phyloP scores from a whole-genome alignment of 2,888 invertebrate genomes.

The Sylvicola cinctus region DNA sequence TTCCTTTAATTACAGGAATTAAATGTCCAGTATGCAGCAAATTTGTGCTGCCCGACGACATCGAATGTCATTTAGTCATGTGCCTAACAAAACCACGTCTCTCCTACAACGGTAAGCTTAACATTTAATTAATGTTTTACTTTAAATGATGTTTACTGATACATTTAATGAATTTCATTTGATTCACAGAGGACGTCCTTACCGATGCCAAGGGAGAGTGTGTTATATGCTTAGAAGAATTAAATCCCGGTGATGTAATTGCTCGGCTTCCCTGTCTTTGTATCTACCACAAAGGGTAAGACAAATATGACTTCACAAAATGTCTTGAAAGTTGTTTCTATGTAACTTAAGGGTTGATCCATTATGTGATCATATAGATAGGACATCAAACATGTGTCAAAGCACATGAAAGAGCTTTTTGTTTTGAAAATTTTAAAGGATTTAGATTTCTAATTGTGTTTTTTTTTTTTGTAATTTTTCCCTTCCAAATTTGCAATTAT shows the following conservation, averaged over 20 bases:
- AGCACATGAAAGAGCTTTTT: too few species aligned
- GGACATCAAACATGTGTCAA: not conserved
- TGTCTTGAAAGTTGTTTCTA: too few species aligned
- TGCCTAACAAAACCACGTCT: slow-evolving; percentile 98
- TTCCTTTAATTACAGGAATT: too few species aligned
- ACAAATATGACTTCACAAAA: too few species aligned
- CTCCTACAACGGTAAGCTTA: slow-evolving; percentile 78
- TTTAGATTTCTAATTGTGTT: too few species aligned
- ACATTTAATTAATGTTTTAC: not conserved
- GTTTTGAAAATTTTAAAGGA: too few species aligned
- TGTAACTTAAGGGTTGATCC: not conserved
- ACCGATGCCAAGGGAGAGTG: slow-evolving; percentile 95
- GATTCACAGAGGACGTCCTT: slow-evolving; percentile 84
- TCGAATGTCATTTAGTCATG: slow-evolving; percentile 98
- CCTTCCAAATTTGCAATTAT: too few species aligned
- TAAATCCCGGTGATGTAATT: slow-evolving; percentile 87
- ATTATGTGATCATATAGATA: not conserved
- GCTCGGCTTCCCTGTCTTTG: slow-evolving; percentile 97
- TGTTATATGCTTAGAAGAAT: slow-evolving; percentile 95
- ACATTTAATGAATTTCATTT: not conserved
- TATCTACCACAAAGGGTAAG: slow-evolving; percentile 95
- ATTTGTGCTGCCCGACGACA: slow-evolving; percentile 93
- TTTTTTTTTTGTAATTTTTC: too few species aligned
- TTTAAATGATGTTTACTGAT: not conserved
- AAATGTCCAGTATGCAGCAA: slow-evolving; percentile 99